Evolutionary conservation across 2,113 vertebrate genomes (phyloP), one percentile per base, ranked within the genome.

Genomic region (Petrocephalus zakoni): DNA sequence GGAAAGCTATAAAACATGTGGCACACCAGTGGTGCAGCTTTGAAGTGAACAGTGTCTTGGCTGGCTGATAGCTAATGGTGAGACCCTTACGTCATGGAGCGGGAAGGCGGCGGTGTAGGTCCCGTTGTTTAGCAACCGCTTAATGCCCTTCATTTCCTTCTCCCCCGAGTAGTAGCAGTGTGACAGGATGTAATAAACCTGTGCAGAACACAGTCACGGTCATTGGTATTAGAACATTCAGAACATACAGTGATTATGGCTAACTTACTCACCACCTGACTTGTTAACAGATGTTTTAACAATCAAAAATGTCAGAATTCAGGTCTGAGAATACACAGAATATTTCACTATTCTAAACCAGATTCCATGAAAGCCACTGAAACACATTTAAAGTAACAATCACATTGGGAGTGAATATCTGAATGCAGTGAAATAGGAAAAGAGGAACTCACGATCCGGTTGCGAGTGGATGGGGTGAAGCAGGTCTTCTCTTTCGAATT

Each of bases 171-270:
- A 99, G 0, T 96, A 95, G 89, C 97, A 97, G 5, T 97, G 96
- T 55, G 97, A 95, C 88, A 99, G 96, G 90, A 99, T 99, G 89
- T 99, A 99, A 93, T 96, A 99, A 82, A 99, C 98, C 98, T 99
- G 84, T 75, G 11, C 87, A 94, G 92, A 88, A 1, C 89, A 88
- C 89, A 86, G 47, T 90, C 86, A 55, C n/a, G 21, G 72, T 42
- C 72, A 47, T 7, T 58, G 29, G 42, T 15, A 22, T 47, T 17
- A 52, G 15, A 34, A 52, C 51, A 56, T 9, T 42, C 34, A 21
- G 15, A 34, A 34, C 8, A 56, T n/a, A 21, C 13, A 13, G 19
- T 34, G 17, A 17, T 53, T n/a, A 55, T 42, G 2, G 49, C 37
- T n/a, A 46, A 42, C 1, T 46, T 21, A 81, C 46, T 25, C 42